Evolutionary conservation across 2,113 vertebrate species (phyloP).

Genomic region (Muntiacus muntjak): DNA sequence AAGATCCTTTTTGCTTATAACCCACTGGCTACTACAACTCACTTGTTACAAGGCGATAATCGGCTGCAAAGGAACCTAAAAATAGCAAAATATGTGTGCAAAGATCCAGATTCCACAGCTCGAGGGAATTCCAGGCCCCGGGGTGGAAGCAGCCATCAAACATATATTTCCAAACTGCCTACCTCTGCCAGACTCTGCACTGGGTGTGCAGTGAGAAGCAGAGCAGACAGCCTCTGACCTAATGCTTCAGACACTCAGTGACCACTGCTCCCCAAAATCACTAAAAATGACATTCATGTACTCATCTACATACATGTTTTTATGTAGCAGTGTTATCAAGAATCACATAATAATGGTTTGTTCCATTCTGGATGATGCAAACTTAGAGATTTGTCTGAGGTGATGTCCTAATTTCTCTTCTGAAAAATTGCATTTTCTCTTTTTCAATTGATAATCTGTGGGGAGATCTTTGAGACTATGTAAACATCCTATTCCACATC

Average conservation of each 20-base stretch:
- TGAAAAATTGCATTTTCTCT: background rate
- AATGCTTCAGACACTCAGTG: rapidly evolving
- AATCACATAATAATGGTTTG: background rate
- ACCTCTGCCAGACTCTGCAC: background rate
- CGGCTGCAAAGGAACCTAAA: background rate
- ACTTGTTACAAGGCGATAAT: background rate
- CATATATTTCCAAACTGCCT: background rate
- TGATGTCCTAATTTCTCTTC: background rate
- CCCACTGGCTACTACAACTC: background rate
- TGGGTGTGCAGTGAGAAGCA: background rate
- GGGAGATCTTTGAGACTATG: background rate
- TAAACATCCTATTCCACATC: background rate
- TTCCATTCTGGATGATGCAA: background rate
- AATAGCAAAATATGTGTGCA: background rate
- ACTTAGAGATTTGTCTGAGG: background rate
- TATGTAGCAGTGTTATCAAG: rapidly evolving
- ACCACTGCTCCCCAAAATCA: background rate
- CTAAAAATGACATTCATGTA: background rate
- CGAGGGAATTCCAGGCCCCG: background rate
- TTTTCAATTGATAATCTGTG: background rate
- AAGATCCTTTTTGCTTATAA: background rate
- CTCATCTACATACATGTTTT: background rate
- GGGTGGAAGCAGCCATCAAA: background rate
- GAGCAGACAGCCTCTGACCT: background rate
- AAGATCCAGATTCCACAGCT: background rate